phyloP scores from a whole-genome alignment of 1,140 invertebrate genomes.

The Papilio machaon region DNA sequence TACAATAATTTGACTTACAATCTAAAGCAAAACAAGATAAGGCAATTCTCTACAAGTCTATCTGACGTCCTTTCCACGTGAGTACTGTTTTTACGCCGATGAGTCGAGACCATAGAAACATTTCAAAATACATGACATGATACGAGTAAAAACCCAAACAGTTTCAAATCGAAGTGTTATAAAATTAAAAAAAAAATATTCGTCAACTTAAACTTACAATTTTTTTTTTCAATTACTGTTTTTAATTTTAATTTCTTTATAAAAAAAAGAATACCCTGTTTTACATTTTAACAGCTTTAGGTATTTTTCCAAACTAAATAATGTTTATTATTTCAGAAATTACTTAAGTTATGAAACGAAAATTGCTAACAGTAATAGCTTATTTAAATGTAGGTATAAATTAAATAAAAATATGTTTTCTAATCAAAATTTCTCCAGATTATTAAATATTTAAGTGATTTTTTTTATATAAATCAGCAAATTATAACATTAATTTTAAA shows the following conservation, averaged over 20 bases:
- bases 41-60: slow-evolving; percentile 69
- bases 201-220: neutral
- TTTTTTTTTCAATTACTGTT: too few relatives aligned
- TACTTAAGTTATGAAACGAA: neutral
- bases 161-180: neutral
- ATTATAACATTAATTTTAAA: too few relatives aligned
- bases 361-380: neutral
- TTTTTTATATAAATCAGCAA: too few relatives aligned
- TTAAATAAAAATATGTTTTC: neutral
- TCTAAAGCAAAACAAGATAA: slow-evolving; percentile 78
- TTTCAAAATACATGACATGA: neutral
- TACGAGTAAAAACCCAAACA: neutral
- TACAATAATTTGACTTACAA: slow-evolving; percentile 71
- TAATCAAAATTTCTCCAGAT: too few relatives aligned
- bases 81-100: slow-evolving; percentile 53
- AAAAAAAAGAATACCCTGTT: slow-evolving; percentile 31
- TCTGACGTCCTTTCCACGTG: slow-evolving; percentile 52
- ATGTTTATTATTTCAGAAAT: neutral
- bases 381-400: neutral
- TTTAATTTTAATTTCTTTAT: slow-evolving; percentile 38
- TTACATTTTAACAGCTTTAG: neutral
- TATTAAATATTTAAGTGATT: too few relatives aligned
- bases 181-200: neutral
- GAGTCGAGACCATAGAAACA: slow-evolving; percentile 62
- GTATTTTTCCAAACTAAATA: neutral